Conservation (phyloP, 2,888 invertebrate species). For the Camptogramma bilineatum region DNA sequence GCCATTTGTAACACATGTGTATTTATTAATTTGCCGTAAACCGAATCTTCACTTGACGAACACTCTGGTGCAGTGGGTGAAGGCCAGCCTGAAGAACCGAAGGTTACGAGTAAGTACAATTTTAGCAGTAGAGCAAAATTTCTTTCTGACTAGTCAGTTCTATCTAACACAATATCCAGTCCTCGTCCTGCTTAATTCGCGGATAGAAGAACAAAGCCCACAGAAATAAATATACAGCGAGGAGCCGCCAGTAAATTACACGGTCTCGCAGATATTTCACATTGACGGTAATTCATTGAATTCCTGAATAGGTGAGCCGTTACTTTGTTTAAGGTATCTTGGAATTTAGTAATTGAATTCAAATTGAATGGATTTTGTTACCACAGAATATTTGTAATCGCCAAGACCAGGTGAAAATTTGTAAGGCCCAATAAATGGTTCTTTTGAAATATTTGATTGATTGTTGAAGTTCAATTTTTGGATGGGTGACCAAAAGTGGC, state of each 20-base stretch:
- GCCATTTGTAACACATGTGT: too few species aligned
- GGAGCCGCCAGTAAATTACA: slow-evolving; percentile 65
- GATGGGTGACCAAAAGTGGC: too few species aligned
- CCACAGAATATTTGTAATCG: background rate
- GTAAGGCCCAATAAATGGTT: too few species aligned
- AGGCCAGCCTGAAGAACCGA: too few species aligned
- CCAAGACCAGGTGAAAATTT: background rate
- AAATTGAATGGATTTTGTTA: slow-evolving; percentile 6
- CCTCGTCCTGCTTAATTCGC: slow-evolving; percentile 72
- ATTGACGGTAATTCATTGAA: slow-evolving; percentile 68
- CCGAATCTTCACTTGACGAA: too few species aligned
- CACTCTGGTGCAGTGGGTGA: too few species aligned
- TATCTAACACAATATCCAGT: slow-evolving; percentile 16
- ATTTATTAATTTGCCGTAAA: too few species aligned
- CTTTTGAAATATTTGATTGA: too few species aligned
- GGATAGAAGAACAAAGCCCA: slow-evolving; percentile 82
- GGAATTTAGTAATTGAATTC: slow-evolving; percentile 18
- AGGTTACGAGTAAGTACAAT: too few species aligned
- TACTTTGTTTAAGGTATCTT: slow-evolving; percentile 13
- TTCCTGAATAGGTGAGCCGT: slow-evolving; percentile 46
- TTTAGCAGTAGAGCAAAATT: too few species aligned
- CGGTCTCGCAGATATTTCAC: slow-evolving; percentile 59
- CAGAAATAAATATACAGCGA: slow-evolving; percentile 75
- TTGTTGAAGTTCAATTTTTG: too few species aligned
- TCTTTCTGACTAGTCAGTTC: slow-evolving; percentile 14